Conservation (phyloP, 2,888 invertebrate species). For the Harmothoe impar region DNA sequence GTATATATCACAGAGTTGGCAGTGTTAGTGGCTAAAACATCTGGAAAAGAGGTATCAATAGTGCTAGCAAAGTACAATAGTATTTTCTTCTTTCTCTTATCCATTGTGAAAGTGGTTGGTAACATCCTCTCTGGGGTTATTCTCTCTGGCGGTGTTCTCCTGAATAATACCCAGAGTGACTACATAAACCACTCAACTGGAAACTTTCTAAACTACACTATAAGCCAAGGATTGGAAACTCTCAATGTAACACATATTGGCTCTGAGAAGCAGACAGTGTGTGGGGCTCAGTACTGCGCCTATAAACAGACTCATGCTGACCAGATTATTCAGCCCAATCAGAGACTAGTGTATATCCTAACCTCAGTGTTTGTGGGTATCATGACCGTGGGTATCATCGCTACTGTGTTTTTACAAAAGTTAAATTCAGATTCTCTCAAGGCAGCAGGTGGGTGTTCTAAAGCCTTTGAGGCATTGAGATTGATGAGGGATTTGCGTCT, state of each 20-base stretch:
- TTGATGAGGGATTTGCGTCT: neutral
- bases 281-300: constrained; percentile 1
- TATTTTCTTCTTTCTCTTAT: neutral
- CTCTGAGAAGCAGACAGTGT: neutral
- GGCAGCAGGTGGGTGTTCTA: neutral
- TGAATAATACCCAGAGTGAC: neutral
- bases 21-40: neutral
- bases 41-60: neutral
- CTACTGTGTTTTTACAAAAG: neutral
- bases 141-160: neutral
- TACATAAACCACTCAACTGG: neutral
- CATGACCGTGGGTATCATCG: neutral
- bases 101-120: neutral
- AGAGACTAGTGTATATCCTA: neutral
- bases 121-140: neutral
- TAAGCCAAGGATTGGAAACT: too few species aligned
- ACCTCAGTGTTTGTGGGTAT: neutral
- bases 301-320: neutral
- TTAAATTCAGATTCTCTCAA: neutral
- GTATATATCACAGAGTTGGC: neutral
- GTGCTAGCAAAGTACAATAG: neutral
- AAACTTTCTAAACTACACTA: neutral
- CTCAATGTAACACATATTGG: too few species aligned
- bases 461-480: neutral
- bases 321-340: neutral